Evolutionary conservation across 1,140 invertebrate genomes (phyloP).

Genomic region (Drosophila mayri): DNA sequence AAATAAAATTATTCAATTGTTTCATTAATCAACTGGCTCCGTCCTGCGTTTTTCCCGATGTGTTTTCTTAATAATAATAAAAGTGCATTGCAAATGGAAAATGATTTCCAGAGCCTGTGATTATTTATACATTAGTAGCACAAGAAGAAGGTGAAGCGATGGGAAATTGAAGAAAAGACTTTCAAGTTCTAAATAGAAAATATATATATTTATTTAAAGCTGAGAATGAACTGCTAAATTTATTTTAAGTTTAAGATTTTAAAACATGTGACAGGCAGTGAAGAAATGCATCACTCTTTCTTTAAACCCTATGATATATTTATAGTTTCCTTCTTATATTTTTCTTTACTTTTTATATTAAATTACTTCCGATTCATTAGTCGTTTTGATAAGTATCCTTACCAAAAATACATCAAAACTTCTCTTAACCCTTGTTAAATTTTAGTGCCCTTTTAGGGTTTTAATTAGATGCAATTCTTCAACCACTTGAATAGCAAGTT

Average conservation of each 20-base stretch:
- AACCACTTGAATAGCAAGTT: constrained; percentile 9
- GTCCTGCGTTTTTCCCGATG: constrained; percentile 22
- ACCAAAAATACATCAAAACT: background rate
- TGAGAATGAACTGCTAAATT: background rate
- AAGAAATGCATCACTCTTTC: background rate
- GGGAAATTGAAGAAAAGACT: too few species aligned
- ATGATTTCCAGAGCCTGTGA: constrained; percentile 49
- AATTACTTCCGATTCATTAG: background rate
- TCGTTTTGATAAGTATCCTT: background rate
- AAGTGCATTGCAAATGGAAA: constrained; percentile 55
- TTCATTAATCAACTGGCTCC: constrained; percentile 71
- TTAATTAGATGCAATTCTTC: background rate
- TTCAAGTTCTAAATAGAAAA: background rate
- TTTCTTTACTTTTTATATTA: background rate
- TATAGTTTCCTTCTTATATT: too few species aligned
- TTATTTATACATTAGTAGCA: constrained; percentile 37
- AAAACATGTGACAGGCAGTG: background rate
- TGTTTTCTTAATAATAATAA: constrained; percentile 2
- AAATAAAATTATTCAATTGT: constrained; percentile 79
- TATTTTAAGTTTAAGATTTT: too few species aligned
- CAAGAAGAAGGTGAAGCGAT: background rate
- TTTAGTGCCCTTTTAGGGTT: background rate
- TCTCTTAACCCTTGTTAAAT: constrained; percentile 4
- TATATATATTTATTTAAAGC: too few species aligned
- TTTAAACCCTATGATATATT: background rate